Evolutionary conservation across 37 sponge, comb jelly and placozoan genomes (phyloP).

Genomic region (Dysidea cf. avara): DNA sequence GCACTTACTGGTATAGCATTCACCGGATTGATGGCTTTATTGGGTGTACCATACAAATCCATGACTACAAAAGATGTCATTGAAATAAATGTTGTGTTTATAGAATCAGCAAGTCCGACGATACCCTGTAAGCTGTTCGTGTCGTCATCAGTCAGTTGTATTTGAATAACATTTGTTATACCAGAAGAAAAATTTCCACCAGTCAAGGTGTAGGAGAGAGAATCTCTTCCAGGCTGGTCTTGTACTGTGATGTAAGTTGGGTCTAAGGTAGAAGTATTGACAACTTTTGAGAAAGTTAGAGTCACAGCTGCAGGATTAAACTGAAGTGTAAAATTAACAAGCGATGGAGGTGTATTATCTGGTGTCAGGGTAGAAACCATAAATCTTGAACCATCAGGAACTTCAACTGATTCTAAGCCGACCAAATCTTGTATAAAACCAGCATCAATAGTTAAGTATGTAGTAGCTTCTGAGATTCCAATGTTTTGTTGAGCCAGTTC

Average conservation of each 20-base stretch:
- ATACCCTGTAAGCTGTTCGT: constrained; percentile 47
- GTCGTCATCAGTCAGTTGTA: constrained; percentile 57
- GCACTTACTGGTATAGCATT: constrained; percentile 29
- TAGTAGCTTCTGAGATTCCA: constrained; percentile 27
- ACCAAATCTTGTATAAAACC: constrained; percentile 60
- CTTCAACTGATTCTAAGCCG: constrained; percentile 29
- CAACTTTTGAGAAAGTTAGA: constrained; percentile 72
- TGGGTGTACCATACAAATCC: constrained; percentile 56
- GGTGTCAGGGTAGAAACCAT: constrained; percentile 32
- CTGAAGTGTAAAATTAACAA: constrained; percentile 60
- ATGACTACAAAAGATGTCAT: constrained; percentile 47
- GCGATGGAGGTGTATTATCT: constrained; percentile 51
- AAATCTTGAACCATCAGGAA: constrained; percentile 25
- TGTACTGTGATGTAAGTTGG: constrained; percentile 69
- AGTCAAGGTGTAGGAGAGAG: constrained; percentile 64
- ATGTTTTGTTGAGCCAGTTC: constrained; percentile 23
- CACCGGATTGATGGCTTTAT: constrained; percentile 39
- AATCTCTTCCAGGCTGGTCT: constrained; percentile 28
- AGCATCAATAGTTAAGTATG: constrained; percentile 59
- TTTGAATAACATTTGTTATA: constrained; percentile 14
- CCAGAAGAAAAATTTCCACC: constrained; percentile 43
- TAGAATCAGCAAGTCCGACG: constrained; percentile 45
- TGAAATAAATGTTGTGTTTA: constrained; percentile 68
- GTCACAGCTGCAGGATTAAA: constrained; percentile 61
- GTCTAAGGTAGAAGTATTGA: constrained; percentile 67